Evolutionary conservation across 2,113 vertebrate species (phyloP).

Genomic region (Aegotheles bennettii): DNA sequence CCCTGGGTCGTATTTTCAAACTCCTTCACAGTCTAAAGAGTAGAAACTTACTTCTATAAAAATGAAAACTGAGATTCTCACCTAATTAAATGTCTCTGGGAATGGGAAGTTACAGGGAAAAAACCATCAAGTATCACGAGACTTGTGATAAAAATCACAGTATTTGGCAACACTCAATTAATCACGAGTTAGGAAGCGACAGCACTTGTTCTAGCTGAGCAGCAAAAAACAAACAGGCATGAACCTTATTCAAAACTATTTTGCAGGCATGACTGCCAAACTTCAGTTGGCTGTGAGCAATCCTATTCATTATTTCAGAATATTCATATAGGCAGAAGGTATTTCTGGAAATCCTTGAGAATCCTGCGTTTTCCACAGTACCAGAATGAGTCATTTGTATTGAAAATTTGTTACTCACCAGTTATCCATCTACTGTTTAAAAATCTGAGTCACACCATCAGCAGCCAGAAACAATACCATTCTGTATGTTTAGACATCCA

Average conservation of each 20-base stretch:
- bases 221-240: constrained; percentile 42
- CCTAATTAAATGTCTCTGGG: constrained; percentile 10
- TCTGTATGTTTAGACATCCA: background rate
- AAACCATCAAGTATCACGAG: constrained; percentile 6
- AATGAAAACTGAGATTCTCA: constrained; percentile 46
- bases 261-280: background rate
- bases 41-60: constrained; percentile 22
- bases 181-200: constrained; percentile 12
- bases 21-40: constrained; percentile 3
- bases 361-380: background rate
- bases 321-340: constrained; percentile 33
- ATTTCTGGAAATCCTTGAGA: constrained; percentile 52
- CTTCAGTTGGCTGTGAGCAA: constrained; percentile 21
- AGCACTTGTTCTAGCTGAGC: constrained; percentile 37
- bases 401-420: constrained; percentile 28
- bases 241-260: constrained; percentile 38
- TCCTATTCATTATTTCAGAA: constrained; percentile 35
- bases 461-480: constrained; percentile 36
- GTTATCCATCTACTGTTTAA: constrained; percentile 12
- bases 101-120: background rate
- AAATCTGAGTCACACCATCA: background rate
- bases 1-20: constrained; percentile 16
- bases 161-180: constrained; percentile 5
- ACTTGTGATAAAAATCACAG: constrained; percentile 22
- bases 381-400: constrained; percentile 28